Evolutionary conservation across 2,113 vertebrate species (phyloP).

Genomic region (Lasiurus borealis): DNA sequence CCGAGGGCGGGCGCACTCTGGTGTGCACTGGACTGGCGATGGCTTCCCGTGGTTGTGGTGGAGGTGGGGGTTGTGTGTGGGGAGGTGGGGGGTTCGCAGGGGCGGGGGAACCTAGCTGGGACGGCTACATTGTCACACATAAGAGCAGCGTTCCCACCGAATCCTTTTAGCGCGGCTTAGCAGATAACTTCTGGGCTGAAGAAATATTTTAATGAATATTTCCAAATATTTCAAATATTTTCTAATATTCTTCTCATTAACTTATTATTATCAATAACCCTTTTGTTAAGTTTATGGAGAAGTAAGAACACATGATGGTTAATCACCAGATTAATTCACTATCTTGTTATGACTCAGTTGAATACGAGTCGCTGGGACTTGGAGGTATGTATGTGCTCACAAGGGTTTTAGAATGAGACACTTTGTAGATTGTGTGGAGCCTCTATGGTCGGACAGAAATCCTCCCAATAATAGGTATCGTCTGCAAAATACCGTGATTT

Average conservation of each 20-base stretch:
- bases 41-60: too few species aligned
- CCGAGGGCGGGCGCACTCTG: conserved; percentile 22
- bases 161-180: conserved; percentile 61
- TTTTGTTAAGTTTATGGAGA: conserved; percentile 67
- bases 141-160: conserved; percentile 62
- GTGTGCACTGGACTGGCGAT: too few species aligned
- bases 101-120: too few species aligned
- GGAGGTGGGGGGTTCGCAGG: too few species aligned
- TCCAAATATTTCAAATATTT: background rate
- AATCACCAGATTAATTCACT: conserved; percentile 52
- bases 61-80: too few species aligned
- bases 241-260: background rate
- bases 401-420: background rate
- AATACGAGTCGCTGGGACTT: conserved; percentile 24
- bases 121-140: conserved; percentile 76
- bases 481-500: background rate
- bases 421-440: background rate
- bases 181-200: conserved; percentile 77
- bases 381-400: conserved; percentile 38
- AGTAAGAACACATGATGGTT: conserved; percentile 69
- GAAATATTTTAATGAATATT: conserved; percentile 58
- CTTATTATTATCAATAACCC: conserved; percentile 49
- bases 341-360: conserved; percentile 69
- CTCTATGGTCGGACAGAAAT: background rate
- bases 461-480: background rate